Conservation (phyloP, 2,113 vertebrate genomes). For the Sander lucioperca region DNA sequence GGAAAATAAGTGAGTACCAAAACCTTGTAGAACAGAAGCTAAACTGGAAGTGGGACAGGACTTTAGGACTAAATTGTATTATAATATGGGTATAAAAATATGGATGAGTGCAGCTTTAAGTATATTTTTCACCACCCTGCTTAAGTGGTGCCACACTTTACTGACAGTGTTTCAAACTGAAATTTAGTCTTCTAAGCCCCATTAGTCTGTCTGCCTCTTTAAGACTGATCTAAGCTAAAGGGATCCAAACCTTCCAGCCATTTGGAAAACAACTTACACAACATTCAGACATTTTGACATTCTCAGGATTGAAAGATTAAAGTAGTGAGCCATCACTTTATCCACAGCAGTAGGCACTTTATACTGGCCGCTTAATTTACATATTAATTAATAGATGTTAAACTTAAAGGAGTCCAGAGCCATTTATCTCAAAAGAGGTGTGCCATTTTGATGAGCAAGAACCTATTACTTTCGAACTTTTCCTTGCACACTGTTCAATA, state of each 20-base stretch:
- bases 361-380: constrained; percentile 69
- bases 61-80: too few species aligned
- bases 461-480: constrained; percentile 59
- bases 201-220: constrained; percentile 18
- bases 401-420: constrained; percentile 61
- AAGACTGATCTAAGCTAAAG: constrained; percentile 15
- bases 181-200: neutral
- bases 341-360: constrained; percentile 68
- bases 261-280: constrained; percentile 70
- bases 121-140: neutral
- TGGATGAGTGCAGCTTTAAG: neutral
- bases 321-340: constrained; percentile 66
- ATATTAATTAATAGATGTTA: constrained; percentile 81
- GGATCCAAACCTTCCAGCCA: constrained; percentile 42
- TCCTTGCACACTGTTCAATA: constrained; percentile 70
- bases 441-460: constrained; percentile 74
- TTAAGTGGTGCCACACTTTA: neutral
- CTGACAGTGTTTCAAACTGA: neutral
- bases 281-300: constrained; percentile 70
- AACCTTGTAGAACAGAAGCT: neutral
- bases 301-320: constrained; percentile 70
- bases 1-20: neutral
- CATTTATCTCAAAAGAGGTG: constrained; percentile 75
- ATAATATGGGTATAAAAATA: neutral
- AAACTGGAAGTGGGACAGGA: neutral